Base-by-base conservation (phyloP, 2,888 invertebrate species). In the Athripsodes cinereus region DNA sequence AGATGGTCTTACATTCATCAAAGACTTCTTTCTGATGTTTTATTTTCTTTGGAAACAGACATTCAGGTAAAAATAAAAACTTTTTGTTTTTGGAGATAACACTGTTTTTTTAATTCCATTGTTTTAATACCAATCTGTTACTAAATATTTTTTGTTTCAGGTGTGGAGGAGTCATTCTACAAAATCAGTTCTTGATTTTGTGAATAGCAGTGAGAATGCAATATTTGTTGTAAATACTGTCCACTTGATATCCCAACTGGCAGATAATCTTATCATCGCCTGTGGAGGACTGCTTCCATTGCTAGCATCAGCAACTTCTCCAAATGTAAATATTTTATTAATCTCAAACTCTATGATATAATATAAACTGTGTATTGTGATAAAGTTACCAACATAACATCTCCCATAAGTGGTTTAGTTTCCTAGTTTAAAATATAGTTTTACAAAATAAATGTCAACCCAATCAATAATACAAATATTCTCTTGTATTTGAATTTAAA, bases 1-100 rank as follows among this genome's bases (percentile, higher is more conserved):
- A 91, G 96, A 68, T 99, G 99, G 99, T 99, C 98, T 1, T 93
- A 94, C 74, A 94, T 99, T 66, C 99, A 99, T 76, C 96, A 99
- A 74, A 83, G 96, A 61, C 79, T 99, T 56, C 81, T 99, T 1
- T 94, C 96, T 13, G 99, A 99, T 74, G 90, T 99, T 34, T 80
- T 99, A 26, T 95, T 95, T 74, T 96, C 97, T 0, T 80, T 99
- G 58, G 99, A 99, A 76, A 94, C 94, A 11, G 99, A 99, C 70
- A 93, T 99, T 69, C 96, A 97, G 82, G 92, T 88, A 66, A 44
- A 2, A 48, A 16, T 2, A 6, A 31, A 6, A 31, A 8, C 11
- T 31, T 8, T 31, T 31, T 31, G 31, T n/a, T n/a, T n/a, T n/a
- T n/a, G n/a, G n/a, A n/a, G n/a, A n/a, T n/a, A n/a, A n/a, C n/a